phyloP scores from a whole-genome alignment of 2,797 vertebrate species.

The Molothrus aeneus region DNA sequence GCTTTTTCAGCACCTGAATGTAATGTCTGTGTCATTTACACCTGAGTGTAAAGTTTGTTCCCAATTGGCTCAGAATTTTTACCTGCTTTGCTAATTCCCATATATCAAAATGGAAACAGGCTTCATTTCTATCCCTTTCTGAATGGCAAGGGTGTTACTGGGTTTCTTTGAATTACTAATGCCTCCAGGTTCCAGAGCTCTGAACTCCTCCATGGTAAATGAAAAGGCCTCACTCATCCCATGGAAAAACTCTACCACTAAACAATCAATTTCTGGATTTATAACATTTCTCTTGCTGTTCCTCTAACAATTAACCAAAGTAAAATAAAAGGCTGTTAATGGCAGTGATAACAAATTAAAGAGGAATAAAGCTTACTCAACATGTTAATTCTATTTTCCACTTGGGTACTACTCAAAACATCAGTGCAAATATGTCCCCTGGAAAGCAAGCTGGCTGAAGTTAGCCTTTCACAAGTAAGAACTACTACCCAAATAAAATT shows the following conservation, averaged over 20 bases:
- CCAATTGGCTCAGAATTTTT: background rate
- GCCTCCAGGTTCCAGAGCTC: background rate
- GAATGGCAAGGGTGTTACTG: background rate
- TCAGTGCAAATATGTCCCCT: slow-evolving; percentile 50
- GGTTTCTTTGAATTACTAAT: background rate
- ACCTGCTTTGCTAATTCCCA: background rate
- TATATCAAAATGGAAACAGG: background rate
- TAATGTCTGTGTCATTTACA: background rate
- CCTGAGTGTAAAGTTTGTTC: background rate
- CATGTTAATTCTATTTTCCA: slow-evolving; percentile 75
- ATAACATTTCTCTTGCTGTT: slow-evolving; percentile 30
- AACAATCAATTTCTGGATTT: background rate
- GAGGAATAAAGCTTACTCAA: slow-evolving; percentile 75
- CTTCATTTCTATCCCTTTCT: background rate
- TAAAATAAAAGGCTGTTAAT: slow-evolving; percentile 64
- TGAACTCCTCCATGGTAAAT: background rate
- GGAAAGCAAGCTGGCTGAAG: slow-evolving; percentile 3
- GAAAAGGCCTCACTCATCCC: background rate
- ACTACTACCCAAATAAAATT: background rate
- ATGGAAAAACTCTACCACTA: background rate
- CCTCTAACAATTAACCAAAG: slow-evolving; percentile 69
- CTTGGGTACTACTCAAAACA: slow-evolving; percentile 72
- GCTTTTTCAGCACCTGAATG: background rate
- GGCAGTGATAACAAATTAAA: slow-evolving; percentile 74
- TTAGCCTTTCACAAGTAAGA: background rate